These are phyloP conservation scores for Astreopora myriophthalma DNA, from an alignment of 64 coral and sea anemone genomes.

Conservation along the genomic window DNA sequence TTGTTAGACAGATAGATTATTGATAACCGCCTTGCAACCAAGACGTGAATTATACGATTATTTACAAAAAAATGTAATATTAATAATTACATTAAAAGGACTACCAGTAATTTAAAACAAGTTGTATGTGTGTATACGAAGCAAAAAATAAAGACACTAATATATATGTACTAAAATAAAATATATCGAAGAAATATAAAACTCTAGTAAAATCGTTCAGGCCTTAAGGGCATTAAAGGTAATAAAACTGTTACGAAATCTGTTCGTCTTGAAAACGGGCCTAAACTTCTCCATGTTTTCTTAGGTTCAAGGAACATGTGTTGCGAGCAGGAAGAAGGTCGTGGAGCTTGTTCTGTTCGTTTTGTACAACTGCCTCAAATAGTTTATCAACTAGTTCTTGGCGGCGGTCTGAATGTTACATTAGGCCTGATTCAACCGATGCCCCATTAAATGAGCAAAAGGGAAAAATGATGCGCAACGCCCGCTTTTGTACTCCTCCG, in stretches of 20 bases:
- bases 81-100: background rate
- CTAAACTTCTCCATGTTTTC: background rate
- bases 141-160: background rate
- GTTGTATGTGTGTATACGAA: background rate
- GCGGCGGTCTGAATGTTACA: background rate
- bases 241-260: no score
- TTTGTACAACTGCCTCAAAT: background rate
- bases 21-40: no score
- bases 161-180: background rate
- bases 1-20: no score
- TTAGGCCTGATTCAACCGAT: background rate
- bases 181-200: background rate
- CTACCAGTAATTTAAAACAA: background rate
- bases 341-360: conserved; percentile 22
- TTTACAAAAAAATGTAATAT: background rate
- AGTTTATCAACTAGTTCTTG: background rate
- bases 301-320: background rate
- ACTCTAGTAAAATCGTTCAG: background rate
- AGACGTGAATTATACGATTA: no score
- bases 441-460: background rate
- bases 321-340: background rate
- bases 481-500: background rate
- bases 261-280: no score
- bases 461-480: background rate
- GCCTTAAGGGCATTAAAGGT: conserved; percentile 7